Evolutionary conservation across 2,888 invertebrate genomes (phyloP), one percentile per base, ranked within the genome.

Genomic region (Epirrhoe alternata): DNA sequence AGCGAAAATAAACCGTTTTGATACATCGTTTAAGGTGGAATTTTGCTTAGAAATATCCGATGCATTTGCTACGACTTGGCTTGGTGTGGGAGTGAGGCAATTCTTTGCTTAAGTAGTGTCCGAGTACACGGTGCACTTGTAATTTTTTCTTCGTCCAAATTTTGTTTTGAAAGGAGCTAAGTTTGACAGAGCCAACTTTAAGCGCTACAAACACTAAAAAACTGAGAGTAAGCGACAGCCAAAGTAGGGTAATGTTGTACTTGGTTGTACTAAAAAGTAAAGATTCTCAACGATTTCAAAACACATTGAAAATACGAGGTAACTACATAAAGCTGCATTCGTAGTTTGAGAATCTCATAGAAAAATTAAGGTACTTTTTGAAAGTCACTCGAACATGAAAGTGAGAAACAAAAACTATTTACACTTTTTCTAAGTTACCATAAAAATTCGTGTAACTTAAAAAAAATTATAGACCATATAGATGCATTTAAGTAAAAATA

Each of bases 61-160:
- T 92, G 91, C 92, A 90, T 87, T 85, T 77, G 84, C 77, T 90
- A 90, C 91, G 91, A 83, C 83, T 83, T 76, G 72, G 74, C 84
- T 83, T 76, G 73, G 75, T 83, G 84, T 84, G 82, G 85, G 85
- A 85, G 87, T 83, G 79, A 86, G 87, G 86, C 84, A 84, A 84
- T 85, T 85, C 85, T 82, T 84, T 73, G 86, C 86, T 24, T 89
- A 89, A 92, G 89, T 88, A 88, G 86, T 82, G 84, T 87, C 86
- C 83, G 84, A 87, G 87, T 86, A 83, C 77, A 80, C 80, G 78
- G 79, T 78, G 68, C 53, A 78, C 76, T 85, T 77, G 80, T 78
- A 14, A 61, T 64, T 56, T 64, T 86, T 88, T 89, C 85, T 88
- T 87, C 82, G 76, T 81, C 78, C 76, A 74, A 81, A 76, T 68